phyloP scores from a whole-genome alignment of 2,888 invertebrate species.

The Deroplatys truncata region DNA sequence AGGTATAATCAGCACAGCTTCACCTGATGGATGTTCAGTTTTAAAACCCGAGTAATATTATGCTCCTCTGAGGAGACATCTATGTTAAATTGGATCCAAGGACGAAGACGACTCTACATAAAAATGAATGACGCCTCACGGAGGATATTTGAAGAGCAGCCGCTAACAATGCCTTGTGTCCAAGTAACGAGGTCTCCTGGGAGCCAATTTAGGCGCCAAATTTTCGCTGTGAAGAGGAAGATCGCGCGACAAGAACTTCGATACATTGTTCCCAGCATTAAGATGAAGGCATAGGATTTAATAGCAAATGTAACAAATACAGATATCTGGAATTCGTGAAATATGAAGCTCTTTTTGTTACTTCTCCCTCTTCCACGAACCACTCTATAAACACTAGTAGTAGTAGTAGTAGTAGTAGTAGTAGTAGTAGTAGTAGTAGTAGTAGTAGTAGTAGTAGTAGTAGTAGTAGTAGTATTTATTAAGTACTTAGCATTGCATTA shows the following conservation, averaged over 20 bases:
- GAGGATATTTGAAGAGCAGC: background rate
- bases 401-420: too few species aligned
- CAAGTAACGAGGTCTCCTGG: conserved; percentile 1
- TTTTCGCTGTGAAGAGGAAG: background rate
- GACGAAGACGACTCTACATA: background rate
- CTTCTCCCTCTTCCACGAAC: too few species aligned
- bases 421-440: too few species aligned
- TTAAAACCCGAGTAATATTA: background rate
- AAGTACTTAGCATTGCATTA: too few species aligned
- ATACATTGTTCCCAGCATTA: background rate
- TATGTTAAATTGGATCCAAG: background rate
- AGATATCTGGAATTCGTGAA: background rate
- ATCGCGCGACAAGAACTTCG: background rate
- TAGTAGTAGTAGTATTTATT: too few species aligned
- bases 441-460: too few species aligned
- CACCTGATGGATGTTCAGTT: background rate
- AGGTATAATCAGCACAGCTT: too few species aligned
- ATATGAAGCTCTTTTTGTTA: too few species aligned
- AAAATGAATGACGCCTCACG: background rate
- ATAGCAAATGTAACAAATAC: background rate
- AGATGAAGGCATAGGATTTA: background rate
- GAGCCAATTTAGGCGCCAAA: conserved; percentile 7
- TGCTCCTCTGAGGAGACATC: background rate
- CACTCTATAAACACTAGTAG: too few species aligned
- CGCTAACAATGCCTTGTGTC: background rate